Evolutionary conservation across 2,113 vertebrate genomes (phyloP), one percentile per base, ranked within the genome.

Genomic region (Dicerorhinus sumatrensis): DNA sequence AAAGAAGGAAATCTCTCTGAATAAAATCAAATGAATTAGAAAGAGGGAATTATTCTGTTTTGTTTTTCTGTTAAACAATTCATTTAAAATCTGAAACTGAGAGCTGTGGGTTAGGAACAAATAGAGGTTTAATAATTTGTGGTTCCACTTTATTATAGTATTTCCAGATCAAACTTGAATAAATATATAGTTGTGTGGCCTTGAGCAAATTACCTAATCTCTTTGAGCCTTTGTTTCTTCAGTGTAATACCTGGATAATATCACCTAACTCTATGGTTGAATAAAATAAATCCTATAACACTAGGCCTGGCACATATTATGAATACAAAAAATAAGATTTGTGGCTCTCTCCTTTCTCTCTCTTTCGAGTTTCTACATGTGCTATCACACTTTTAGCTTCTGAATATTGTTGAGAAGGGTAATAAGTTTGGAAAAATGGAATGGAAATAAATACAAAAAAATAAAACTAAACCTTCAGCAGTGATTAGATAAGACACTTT

Each of bases 161-260:
- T 0, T 51, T 36, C 23, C 46, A 94, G 31, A 36, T 94, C 31
- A 84, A 84, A 94, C 13, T 72, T 69, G n/a, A 97, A 77, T 36
- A 90, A 86, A 96, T 72, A 65, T 2, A 3, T 72, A 79, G 39
- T 63, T 93, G 63, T 86, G 31, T 81, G 39, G 25, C 33, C 51
- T 87, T 90, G 42, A 79, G 31, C 23, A 91, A 93, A 95, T 96
- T 80, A 94, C 7, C 13, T 89, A 76, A 91, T 93, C 2, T 89
- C 67, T 63, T 80, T 83, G 36, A 89, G n/a, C 18, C 16, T 94
- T 75, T 42, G 62, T 79, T 92, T 92, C 39, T 88, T 95, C 48
- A 94, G 2, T 91, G 5, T 56, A 67, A 69, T 88, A 25, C 21
- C 89, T 16, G 51, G 31, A 56, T 89, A 79, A 76, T 42, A 48